A percentile compares a stretch with the other conserved stretches of the same genome.
These are phyloP conservation scores for Cottus gobio DNA, from an alignment of 2,113 vertebrate species.

Conservation along the genomic window DNA sequence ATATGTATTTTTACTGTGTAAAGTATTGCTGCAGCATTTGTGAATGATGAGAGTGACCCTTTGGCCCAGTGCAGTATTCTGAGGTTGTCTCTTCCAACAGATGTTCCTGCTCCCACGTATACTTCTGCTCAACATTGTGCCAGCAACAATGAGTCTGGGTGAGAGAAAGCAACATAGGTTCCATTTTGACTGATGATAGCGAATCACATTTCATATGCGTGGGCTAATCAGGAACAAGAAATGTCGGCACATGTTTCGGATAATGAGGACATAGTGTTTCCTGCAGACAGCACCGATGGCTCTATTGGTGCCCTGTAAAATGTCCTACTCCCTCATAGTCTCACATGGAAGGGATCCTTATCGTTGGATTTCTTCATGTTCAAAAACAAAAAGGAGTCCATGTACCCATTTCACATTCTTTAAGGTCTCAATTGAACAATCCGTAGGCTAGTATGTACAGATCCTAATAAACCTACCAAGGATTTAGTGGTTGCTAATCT, in stretches of 20 bases:
- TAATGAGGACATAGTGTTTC: no score
- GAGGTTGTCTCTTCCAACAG: constrained; percentile 76
- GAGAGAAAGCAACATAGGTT: constrained; percentile 62
- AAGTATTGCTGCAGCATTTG: background rate
- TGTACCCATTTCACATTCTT: background rate
- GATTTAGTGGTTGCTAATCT: background rate
- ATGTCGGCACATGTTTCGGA: background rate
- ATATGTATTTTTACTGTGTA: background rate
- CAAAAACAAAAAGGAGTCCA: background rate
- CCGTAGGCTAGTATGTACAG: background rate
- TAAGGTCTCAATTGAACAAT: background rate
- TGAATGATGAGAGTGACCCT: background rate
- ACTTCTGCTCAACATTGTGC: constrained; percentile 75
- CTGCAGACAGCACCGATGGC: background rate
- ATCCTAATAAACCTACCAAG: background rate
- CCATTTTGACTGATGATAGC: background rate
- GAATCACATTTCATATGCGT: background rate
- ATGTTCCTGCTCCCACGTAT: constrained; percentile 80
- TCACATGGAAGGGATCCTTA: background rate
- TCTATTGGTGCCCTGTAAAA: background rate
- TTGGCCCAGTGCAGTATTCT: background rate
- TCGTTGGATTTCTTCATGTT: background rate
- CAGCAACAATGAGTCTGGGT: constrained; percentile 81
- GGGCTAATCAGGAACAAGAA: background rate
- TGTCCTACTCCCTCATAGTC: background rate